These are phyloP conservation scores for Hermetia illucens DNA, from an alignment of 1,140 invertebrate species.

Conservation along the genomic window DNA sequence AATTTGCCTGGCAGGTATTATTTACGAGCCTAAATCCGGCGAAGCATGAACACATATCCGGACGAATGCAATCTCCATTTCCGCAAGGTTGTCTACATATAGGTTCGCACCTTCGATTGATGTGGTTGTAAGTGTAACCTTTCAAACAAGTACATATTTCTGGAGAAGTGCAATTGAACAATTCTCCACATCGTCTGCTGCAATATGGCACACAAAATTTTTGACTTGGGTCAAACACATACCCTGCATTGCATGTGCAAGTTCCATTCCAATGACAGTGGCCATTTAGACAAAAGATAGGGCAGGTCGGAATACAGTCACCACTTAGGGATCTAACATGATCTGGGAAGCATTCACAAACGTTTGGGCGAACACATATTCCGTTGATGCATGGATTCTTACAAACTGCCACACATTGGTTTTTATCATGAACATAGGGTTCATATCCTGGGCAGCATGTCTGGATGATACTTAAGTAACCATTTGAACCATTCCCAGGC, in stretches of 20 bases:
- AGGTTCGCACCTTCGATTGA: constrained; percentile 17
- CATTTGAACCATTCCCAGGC: too few species aligned
- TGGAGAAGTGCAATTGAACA: constrained; percentile 34
- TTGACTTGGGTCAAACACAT: too few species aligned
- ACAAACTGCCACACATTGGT: constrained; percentile 39
- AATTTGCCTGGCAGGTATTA: too few species aligned
- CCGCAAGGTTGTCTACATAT: constrained; percentile 32
- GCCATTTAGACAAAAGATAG: too few species aligned
- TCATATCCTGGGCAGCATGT: too few species aligned
- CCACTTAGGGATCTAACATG: too few species aligned
- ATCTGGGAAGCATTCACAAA: constrained; percentile 30
- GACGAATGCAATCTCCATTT: constrained; percentile 40
- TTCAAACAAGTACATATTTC: constrained; percentile 30
- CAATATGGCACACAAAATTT: too few species aligned
- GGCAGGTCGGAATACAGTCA: too few species aligned
- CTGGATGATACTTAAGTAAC: too few species aligned
- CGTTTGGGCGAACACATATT: constrained; percentile 35
- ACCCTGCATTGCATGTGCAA: constrained; percentile 34
- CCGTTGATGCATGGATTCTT: constrained; percentile 35
- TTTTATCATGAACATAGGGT: too few species aligned
- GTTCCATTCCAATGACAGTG: too few species aligned
- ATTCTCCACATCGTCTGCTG: too few species aligned
- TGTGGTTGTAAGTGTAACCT: constrained; percentile 15
- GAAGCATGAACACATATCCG: constrained; percentile 41
- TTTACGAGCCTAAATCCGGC: constrained; percentile 35